phyloP scores from a whole-genome alignment of 2,113 vertebrate species.

The Mesitornis unicolor region DNA sequence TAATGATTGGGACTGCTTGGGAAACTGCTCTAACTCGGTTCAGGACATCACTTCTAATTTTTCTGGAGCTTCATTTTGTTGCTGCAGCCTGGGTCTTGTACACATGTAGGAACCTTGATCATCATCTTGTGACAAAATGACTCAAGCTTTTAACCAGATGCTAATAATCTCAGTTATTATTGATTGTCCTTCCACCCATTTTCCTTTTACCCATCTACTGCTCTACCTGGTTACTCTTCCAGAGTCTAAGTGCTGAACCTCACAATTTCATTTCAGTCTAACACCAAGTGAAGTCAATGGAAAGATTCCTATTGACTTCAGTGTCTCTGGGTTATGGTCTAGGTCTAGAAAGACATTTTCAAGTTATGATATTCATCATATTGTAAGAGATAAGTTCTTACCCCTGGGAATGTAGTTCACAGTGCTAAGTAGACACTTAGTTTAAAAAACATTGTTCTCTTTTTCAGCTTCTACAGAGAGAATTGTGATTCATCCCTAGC shows the following conservation, averaged over 20 bases:
- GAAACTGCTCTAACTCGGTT: not conserved
- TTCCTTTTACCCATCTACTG: not conserved
- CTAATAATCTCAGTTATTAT: not conserved
- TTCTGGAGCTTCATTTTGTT: not conserved
- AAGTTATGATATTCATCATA: not conserved
- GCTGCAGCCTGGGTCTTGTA: not conserved
- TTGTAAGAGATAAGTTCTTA: not conserved
- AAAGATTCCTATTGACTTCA: not conserved
- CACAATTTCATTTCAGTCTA: not conserved
- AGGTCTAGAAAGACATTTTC: not conserved
- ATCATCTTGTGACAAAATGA: not conserved
- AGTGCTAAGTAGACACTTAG: not conserved
- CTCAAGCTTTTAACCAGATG: not conserved
- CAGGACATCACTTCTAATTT: not conserved
- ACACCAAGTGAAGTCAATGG: not conserved
- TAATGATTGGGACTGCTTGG: not conserved
- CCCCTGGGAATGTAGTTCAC: not conserved
- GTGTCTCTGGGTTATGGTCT: not conserved
- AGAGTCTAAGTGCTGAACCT: not conserved
- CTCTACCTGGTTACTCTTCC: not conserved
- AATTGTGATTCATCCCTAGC: not conserved
- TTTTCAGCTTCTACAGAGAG: not conserved
- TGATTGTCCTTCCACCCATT: not conserved
- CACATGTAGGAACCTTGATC: not conserved
- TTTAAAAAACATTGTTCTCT: not conserved